Evolutionary conservation across 2,113 vertebrate species (phyloP).

Genomic region (Prinia subflava): DNA sequence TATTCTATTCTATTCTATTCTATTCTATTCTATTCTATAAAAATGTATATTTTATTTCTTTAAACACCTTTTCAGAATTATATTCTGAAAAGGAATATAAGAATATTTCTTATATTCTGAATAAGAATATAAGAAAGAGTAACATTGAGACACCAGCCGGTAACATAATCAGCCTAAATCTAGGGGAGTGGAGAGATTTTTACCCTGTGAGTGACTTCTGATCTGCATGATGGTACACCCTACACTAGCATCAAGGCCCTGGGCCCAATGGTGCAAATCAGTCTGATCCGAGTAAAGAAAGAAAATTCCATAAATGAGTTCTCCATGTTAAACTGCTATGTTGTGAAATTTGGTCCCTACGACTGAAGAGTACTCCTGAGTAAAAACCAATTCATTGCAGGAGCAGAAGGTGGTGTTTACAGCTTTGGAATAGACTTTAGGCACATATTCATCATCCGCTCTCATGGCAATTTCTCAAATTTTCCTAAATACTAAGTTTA

Average conservation of each 20-base stretch:
- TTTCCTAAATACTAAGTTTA: constrained; percentile 64
- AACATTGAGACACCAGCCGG: not conserved
- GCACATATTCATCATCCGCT: constrained; percentile 59
- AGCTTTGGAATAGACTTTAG: constrained; percentile 66
- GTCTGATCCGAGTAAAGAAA: not conserved
- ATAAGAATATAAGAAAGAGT: not conserved
- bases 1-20: too few relatives aligned
- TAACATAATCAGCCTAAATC: rapidly evolving
- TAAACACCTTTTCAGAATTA: not conserved
- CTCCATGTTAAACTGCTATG: not conserved
- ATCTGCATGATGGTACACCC: not conserved
- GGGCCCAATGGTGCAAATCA: not conserved
- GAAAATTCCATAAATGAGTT: not conserved
- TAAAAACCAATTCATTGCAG: not conserved
- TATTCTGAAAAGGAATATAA: not conserved
- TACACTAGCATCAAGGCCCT: not conserved
- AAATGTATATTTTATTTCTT: not conserved
- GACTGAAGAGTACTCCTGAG: constrained; percentile 49
- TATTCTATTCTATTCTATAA: too few relatives aligned
- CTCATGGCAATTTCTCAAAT: constrained; percentile 59
- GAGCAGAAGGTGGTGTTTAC: constrained; percentile 63
- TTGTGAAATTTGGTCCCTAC: not conserved
- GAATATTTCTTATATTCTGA: too few relatives aligned
- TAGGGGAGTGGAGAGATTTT: not conserved
- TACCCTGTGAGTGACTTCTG: not conserved